Percentiles rank a stretch among this genome's conserved stretches.
Evolutionary conservation across 2,888 invertebrate species (phyloP).

Genomic region (Colletes collaris): DNA sequence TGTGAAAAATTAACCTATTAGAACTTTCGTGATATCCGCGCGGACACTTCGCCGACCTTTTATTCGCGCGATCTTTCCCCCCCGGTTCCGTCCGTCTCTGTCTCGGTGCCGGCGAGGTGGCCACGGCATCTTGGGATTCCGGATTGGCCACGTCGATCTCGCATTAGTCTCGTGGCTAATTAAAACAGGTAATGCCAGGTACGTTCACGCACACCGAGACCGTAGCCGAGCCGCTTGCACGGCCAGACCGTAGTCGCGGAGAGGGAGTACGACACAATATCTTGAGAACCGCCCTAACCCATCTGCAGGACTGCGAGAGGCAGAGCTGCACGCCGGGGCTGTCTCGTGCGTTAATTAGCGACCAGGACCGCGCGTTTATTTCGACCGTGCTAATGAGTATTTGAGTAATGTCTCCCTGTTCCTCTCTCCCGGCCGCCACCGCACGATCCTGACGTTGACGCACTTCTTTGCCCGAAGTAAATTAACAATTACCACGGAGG

Average conservation of each 20-base stretch:
- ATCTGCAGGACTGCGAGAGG: slow-evolving; percentile 50
- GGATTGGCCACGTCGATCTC: slow-evolving; percentile 74
- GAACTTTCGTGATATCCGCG: slow-evolving; percentile 37
- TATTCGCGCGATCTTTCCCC: slow-evolving; percentile 31
- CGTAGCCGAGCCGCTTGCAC: neutral
- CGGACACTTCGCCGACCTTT: slow-evolving; percentile 43
- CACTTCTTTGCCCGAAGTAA: slow-evolving; percentile 70
- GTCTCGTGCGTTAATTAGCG: slow-evolving; percentile 78
- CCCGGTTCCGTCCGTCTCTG: neutral
- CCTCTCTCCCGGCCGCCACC: slow-evolving; percentile 51
- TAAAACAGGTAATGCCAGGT: slow-evolving; percentile 73
- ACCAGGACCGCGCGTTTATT: slow-evolving; percentile 77
- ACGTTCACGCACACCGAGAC: slow-evolving; percentile 49
- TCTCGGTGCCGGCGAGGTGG: slow-evolving; percentile 31
- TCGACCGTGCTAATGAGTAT: slow-evolving; percentile 80
- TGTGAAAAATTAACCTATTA: slow-evolving; percentile 43
- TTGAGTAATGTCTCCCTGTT: slow-evolving; percentile 78
- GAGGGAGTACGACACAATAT: slow-evolving; percentile 71
- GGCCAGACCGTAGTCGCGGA: neutral
- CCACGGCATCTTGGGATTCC: slow-evolving; percentile 57
- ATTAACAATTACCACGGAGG: slow-evolving; percentile 72
- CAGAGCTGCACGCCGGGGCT: slow-evolving; percentile 47
- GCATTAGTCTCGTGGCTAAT: slow-evolving; percentile 74
- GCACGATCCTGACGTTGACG: slow-evolving; percentile 55
- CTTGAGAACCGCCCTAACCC: slow-evolving; percentile 71